These are phyloP conservation scores for Ennomos quercinarius DNA, from an alignment of 2,888 invertebrate genomes.

Conservation along the genomic window DNA sequence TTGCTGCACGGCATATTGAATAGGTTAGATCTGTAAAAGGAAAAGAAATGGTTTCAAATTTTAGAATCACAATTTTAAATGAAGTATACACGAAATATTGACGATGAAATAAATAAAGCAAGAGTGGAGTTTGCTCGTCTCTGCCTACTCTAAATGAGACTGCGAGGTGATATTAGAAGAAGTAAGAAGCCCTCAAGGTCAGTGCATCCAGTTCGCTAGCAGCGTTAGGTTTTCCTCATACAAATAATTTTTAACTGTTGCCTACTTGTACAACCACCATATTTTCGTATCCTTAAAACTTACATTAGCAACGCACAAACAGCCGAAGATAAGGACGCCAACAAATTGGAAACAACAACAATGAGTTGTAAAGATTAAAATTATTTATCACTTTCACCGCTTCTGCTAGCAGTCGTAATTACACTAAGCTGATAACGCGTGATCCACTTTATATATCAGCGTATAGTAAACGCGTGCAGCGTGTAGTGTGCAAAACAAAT, in stretches of 20 bases:
- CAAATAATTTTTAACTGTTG: no score
- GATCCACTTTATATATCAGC: not conserved
- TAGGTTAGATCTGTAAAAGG: slow-evolving; percentile 24
- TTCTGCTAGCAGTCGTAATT: not conserved
- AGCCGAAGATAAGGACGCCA: not conserved
- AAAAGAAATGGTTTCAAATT: not conserved
- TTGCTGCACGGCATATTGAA: slow-evolving; percentile 61
- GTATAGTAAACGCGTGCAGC: not conserved
- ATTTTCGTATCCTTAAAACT: slow-evolving; percentile 1
- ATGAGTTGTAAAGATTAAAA: not conserved
- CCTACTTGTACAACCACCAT: no score
- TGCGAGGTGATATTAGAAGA: no score
- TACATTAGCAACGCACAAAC: slow-evolving; percentile 9
- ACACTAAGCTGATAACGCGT: slow-evolving; percentile 8
- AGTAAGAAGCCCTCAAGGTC: no score
- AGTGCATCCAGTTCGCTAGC: no score
- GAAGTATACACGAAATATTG: no score
- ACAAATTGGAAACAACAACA: slow-evolving; percentile 18
- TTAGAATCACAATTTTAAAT: no score
- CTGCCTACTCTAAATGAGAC: no score
- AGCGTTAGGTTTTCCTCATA: no score
- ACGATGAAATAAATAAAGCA: no score
- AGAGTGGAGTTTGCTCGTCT: no score
- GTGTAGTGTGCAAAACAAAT: slow-evolving; percentile 22
- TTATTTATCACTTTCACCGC: slow-evolving; percentile 7